Evolutionary conservation across 2,113 vertebrate genomes (phyloP), one percentile per base, ranked within the genome.

Genomic region (Semicossyphus pulcher): DNA sequence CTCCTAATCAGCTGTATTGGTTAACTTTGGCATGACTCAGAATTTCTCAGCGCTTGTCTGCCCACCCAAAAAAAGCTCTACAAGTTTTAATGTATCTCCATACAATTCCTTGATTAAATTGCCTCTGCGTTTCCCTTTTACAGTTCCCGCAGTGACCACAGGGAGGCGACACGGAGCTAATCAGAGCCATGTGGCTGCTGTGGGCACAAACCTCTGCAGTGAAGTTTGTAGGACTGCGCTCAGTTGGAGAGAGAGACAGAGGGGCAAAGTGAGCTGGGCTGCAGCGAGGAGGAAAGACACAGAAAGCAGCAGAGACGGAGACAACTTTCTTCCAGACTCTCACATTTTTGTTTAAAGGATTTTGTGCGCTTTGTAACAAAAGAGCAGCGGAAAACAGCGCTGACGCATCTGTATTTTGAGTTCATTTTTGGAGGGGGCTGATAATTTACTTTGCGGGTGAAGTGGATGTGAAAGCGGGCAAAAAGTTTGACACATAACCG

Each of bases 381-480:
- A 10, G 12, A 52, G 21, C 29, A 12, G 7, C 44, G 31, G 25
- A 31, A 49, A 28, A 49, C 18, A 18, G 25, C 14, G 31, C 39
- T 10, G 62, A 20, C 65, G 34, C 8, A 45, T 5, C 28, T 16
- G 25, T 39, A 36, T 7, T 53, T 42, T n/a, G 32, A 70, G 31
- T 20, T 26, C n/a, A 37, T 32, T 62, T 66, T 32, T 21, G 54
- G 37, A 56, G 44, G 32, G 26, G 11, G 60, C 48, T 68, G 8
- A 41, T 47, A 56, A n/a, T n/a, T 83, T 36, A 45, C 72, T 53
- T 56, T 73, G 34, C 57, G 73, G 39, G 48, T 39, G 34, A 41
- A 70, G 88, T 93, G 93, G 92, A 93, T 93, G 92, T 92, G 78
- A 68, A 84, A 89, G 53, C 69, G 64, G 71, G 41, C 21, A 39